Conservation (phyloP, 23 tunicate species). For the Botrylloides violaceus region DNA sequence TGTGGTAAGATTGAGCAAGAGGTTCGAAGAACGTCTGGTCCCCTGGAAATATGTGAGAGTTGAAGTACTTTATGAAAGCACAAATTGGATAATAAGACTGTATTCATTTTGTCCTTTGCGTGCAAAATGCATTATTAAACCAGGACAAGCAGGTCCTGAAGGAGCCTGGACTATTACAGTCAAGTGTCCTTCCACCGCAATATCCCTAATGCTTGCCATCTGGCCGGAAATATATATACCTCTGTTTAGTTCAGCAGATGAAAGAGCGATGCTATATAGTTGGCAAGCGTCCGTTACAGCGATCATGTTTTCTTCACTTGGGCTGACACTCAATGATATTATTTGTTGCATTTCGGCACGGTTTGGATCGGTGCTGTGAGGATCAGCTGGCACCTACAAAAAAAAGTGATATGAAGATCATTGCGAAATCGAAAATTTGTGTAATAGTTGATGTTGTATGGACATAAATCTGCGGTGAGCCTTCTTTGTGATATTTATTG, state of each 20-base stretch:
- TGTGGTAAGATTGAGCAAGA: conserved; percentile 81
- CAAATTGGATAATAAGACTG: not conserved
- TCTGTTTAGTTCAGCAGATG: conserved; percentile 85
- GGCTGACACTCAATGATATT: conserved; percentile 58
- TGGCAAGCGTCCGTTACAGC: conserved; percentile 87
- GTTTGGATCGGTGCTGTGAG: conserved; percentile 78
- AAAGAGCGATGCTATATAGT: conserved; percentile 67
- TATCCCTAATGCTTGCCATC: too few species aligned
- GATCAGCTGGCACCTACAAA: conserved; percentile 71
- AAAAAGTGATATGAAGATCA: too few species aligned
- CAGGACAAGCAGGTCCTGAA: too few species aligned
- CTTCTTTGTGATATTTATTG: too few species aligned
- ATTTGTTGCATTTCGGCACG: conserved; percentile 65
- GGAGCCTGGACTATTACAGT: too few species aligned
- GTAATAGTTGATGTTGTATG: too few species aligned
- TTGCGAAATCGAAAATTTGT: too few species aligned
- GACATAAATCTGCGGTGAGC: too few species aligned
- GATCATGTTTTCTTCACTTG: conserved; percentile 78
- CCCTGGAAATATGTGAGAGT: conserved; percentile 28
- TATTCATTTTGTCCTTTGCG: too few species aligned
- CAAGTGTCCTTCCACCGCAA: too few species aligned
- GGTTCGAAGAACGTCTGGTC: conserved; percentile 78
- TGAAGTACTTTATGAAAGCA: too few species aligned
- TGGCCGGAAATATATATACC: conserved; percentile 42
- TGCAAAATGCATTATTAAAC: too few species aligned